Base-by-base conservation (phyloP, 53 echinoderm and acorn worm genomes). In the Crossaster papposus region DNA sequence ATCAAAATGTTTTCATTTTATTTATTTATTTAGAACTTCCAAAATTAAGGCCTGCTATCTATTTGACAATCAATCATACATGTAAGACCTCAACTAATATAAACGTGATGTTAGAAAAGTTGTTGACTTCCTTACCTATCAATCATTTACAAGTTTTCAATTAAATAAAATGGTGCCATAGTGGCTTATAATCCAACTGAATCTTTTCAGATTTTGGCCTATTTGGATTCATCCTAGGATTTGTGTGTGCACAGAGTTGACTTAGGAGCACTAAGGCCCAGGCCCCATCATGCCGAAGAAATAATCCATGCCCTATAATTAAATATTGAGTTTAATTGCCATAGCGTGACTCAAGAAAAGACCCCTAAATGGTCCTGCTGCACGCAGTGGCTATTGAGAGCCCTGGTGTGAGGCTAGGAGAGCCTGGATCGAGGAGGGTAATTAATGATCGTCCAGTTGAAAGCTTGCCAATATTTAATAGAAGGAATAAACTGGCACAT, bases 341-440 rank as follows among this genome's bases (percentile, higher is more conserved):
- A 14, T 80, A 30, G 80, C 80, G 80, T 80, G 80, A 80, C 80
- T 80, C 30, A 2, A n/a, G 11, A 62, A 78, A 80, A 80, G 20
- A 31, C 34, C 23, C 10, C 32, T 58, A 58, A 80, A 80, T 80
- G 58, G 80, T 33, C 32, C 26, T 14, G 4, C 30, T 4, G 80
- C 80, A 80, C 80, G 62, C 55, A 80, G 62, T 31, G n/a, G 71
- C 29, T 36, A 36, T 78, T 78, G 38, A 78, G 78, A 50, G 24
- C 51, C 34, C 51, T 28, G 0, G 23, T 51, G 38, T 51, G 38
- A 78, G 38, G 51, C 78, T n/a, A 78, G 74, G 34, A 73, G n/a
- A n/a, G 35, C 35, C 17, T n/a, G 24, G 24, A 68, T 24, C 3
- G 68, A 12, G 68, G 35, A 73, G 30, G 24, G 29, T 13, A 36